phyloP scores from a whole-genome alignment of 2,888 invertebrate species.

The Hedychridium roseum region DNA sequence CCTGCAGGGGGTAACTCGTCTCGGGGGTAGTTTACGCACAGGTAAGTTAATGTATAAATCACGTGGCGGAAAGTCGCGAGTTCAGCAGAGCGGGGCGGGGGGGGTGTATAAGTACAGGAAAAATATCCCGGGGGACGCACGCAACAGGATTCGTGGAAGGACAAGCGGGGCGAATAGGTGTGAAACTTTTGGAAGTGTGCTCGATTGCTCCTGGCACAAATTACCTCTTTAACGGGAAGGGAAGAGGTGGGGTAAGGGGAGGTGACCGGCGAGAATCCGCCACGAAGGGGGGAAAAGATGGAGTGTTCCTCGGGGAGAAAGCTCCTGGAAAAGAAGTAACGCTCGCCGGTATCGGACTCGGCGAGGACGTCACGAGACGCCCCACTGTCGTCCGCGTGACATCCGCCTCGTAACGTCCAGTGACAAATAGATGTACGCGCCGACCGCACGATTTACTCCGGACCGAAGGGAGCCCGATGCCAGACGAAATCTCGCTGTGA shows the following conservation, averaged over 20 bases:
- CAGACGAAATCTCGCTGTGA: constrained; percentile 47
- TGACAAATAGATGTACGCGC: constrained; percentile 57
- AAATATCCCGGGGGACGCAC: not conserved
- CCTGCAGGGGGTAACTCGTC: too few species aligned
- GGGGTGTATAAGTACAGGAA: too few species aligned
- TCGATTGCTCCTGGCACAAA: constrained; percentile 54
- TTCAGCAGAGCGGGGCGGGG: too few species aligned
- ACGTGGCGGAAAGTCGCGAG: too few species aligned
- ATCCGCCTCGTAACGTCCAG: constrained; percentile 34
- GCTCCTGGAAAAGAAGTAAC: constrained; percentile 42
- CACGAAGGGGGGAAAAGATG: constrained; percentile 51
- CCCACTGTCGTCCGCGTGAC: constrained; percentile 32
- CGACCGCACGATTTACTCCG: constrained; percentile 43
- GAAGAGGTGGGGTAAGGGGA: constrained; percentile 28
- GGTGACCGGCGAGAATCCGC: constrained; percentile 32
- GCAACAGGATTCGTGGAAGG: constrained; percentile 3
- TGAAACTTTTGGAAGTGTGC: constrained; percentile 10
- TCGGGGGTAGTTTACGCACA: too few species aligned
- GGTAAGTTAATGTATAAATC: too few species aligned
- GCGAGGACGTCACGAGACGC: constrained; percentile 40
- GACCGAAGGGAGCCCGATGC: constrained; percentile 49
- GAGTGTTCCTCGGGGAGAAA: constrained; percentile 50
- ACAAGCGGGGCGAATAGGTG: constrained; percentile 1
- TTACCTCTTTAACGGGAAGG: constrained; percentile 57
- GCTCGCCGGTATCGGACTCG: constrained; percentile 35